Evolutionary conservation across 64 coral and sea anemone genomes (phyloP).

Genomic region (Stylophora pistillata): DNA sequence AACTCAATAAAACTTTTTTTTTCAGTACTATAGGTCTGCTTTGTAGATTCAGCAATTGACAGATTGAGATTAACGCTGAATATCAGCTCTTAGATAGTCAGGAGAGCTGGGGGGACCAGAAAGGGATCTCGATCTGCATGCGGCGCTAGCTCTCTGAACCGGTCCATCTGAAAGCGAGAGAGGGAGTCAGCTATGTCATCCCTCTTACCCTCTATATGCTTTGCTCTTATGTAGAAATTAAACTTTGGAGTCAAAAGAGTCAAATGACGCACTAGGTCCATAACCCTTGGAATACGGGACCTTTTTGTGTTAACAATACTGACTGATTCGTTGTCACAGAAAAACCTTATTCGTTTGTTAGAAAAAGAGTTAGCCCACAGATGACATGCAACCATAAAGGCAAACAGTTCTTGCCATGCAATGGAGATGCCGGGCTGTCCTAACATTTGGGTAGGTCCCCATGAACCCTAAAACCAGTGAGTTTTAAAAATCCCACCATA

Average conservation of each 20-base stretch:
- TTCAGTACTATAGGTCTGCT: slow-evolving; percentile 28
- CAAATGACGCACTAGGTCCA: slow-evolving; percentile 41
- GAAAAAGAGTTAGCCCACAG: not conserved
- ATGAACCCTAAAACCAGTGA: slow-evolving; percentile 20
- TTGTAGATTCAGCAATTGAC: slow-evolving; percentile 27
- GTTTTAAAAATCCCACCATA: slow-evolving; percentile 1
- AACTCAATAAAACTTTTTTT: slow-evolving; percentile 33
- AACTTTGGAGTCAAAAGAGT: too few species aligned
- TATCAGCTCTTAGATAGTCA: not conserved
- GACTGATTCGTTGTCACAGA: slow-evolving; percentile 57
- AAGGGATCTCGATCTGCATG: not conserved
- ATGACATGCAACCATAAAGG: not conserved
- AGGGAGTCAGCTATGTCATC: slow-evolving; percentile 44
- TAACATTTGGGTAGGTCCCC: not conserved
- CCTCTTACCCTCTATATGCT: slow-evolving; percentile 30
- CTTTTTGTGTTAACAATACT: slow-evolving; percentile 38
- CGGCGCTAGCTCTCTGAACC: slow-evolving; percentile 10
- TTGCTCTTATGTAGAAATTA: too few species aligned
- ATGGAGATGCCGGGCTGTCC: slow-evolving; percentile 17
- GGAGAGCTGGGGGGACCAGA: not conserved
- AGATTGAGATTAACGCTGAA: not conserved
- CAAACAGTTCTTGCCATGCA: slow-evolving; percentile 55
- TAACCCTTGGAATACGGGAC: slow-evolving; percentile 29
- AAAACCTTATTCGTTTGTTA: slow-evolving; percentile 45
- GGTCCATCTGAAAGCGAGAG: slow-evolving; percentile 54